Base-by-base conservation (phyloP, 2,113 vertebrate species). In the Pygathrix nemaeus region DNA sequence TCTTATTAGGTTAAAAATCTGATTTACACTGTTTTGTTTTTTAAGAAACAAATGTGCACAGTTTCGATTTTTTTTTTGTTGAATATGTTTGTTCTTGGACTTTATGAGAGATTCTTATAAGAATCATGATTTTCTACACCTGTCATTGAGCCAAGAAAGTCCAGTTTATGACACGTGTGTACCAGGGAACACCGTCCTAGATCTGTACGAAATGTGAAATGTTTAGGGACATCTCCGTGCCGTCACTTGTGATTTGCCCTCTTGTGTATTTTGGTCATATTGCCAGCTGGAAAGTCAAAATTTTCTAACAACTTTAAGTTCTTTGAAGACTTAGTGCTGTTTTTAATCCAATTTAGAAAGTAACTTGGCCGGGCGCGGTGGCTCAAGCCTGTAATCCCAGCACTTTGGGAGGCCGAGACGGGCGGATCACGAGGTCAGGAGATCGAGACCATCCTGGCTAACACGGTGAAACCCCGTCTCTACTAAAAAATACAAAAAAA, bases 211-310 rank as follows among this genome's bases (percentile, higher is more conserved):
- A 61, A 9, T 18, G 23, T 35, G 38, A 23, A 25, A 9, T 5
- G 0, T 27, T 12, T 0, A 0, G 12, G 5, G 8, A 43, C 9
- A 1, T 45, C 30, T 45, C 1, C 6, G 0, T 8, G 4, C 40
- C 27, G 40, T 23, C 4, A 7, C 32, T 20, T 4, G 1, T 16
- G 80, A 59, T 78, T 35, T 45, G 17, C 4, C 23, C 18, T 25
- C 0, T 45, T 1, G n/a, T 40, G 1, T 64, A 21, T 79, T 30
- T 70, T 66, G 70, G 38, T 68, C 35, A 25, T n/a, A 2, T 73
- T 45, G 35, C 38, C 76, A 95, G 6, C 5, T 14, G 8, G 83
- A 81, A 84, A 72, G 45, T 91, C 52, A 91, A 0, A 30, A 23
- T 66, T 86, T 90, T 64, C 52, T 61, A 50, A 40, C 86, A 78